Evolutionary conservation across 2,113 vertebrate species (phyloP), one percentile per base, ranked within the genome.

Genomic region (Pica pica): DNA sequence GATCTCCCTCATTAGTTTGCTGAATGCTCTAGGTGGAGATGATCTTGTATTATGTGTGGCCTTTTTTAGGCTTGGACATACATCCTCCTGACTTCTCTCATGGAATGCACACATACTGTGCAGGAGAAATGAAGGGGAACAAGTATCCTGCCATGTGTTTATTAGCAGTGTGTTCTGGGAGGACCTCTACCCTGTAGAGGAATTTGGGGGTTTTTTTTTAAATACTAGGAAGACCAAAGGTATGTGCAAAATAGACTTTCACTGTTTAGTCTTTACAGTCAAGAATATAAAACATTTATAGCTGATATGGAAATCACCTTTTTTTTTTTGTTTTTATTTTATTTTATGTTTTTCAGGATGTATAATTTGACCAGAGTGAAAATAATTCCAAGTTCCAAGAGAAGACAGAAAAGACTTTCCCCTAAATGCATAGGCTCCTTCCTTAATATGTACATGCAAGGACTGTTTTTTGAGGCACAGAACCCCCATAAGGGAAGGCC

Each of bases 391-490:
- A 33, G 26, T 50, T 93, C 23, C 28, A 73, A 18, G 35, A 71
- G 42, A 63, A 49, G 90, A 50, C 12, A 85, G 31, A 56, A 82
- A 69, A 76, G 71, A 10, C 63, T 79, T 91, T 73, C 57, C 23
- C 24, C 5, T 27, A 41, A 64, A 21, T 41, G 16, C 13, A 10
- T 10, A 20, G 26, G 11, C 7, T 61, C 2, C 30, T 82, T 82
- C 44, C 23, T 14, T 73, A 64, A 73, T 3, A 4, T 6, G 4
- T 9, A 4, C 0, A 1, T 64, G 26, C 23, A 61, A 83, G 21
- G n/a, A 44, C 20, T 71, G 16, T 1, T 67, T 80, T 74, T 52
- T 28, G 8, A 63, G 13, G 7, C 59, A 47, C 19, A 90, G 52
- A 74, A 27, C 6, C 7, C 7, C 4, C 4, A 1, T 53, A 67